Conservation (phyloP, 2,888 invertebrate species). For the Lycia hirtaria region DNA sequence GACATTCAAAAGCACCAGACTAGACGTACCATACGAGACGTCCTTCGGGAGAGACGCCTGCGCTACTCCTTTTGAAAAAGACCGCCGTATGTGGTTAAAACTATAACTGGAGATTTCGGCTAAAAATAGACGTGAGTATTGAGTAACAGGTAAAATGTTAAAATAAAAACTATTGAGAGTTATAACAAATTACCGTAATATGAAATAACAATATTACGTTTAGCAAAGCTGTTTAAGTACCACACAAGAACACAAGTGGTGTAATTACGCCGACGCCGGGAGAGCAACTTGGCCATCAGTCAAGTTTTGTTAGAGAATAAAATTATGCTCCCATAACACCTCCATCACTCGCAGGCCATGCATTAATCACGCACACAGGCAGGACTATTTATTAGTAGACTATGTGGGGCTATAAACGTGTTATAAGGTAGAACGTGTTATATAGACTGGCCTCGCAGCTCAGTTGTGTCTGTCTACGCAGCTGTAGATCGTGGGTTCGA, state of each 20-base stretch:
- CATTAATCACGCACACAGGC: constrained; percentile 59
- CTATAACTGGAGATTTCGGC: too few relatives aligned
- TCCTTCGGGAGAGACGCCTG: too few relatives aligned
- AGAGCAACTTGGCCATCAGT: constrained; percentile 51
- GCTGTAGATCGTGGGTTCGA: too few relatives aligned
- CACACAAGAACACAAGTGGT: constrained; percentile 7
- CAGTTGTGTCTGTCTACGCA: too few relatives aligned
- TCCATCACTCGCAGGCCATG: constrained; percentile 57
- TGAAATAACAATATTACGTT: background rate
- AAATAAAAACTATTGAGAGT: too few relatives aligned
- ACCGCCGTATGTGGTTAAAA: too few relatives aligned
- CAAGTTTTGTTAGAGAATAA: constrained; percentile 64
- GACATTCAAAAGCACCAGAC: too few relatives aligned
- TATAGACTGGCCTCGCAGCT: background rate
- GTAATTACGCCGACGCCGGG: constrained; percentile 21
- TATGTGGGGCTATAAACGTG: constrained; percentile 20
- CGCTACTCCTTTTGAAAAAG: too few relatives aligned
- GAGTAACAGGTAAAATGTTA: too few relatives aligned
- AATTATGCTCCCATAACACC: constrained; percentile 65
- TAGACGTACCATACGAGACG: too few relatives aligned
- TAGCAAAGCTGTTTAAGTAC: background rate
- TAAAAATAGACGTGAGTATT: too few relatives aligned
- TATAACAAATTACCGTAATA: too few relatives aligned
- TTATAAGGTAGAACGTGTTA: constrained; percentile 10
- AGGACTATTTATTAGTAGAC: constrained; percentile 56